A percentile compares a stretch with the other conserved stretches of the same genome.
Evolutionary conservation across 2,113 vertebrate genomes (phyloP).

Genomic region (Ailurus styani): DNA sequence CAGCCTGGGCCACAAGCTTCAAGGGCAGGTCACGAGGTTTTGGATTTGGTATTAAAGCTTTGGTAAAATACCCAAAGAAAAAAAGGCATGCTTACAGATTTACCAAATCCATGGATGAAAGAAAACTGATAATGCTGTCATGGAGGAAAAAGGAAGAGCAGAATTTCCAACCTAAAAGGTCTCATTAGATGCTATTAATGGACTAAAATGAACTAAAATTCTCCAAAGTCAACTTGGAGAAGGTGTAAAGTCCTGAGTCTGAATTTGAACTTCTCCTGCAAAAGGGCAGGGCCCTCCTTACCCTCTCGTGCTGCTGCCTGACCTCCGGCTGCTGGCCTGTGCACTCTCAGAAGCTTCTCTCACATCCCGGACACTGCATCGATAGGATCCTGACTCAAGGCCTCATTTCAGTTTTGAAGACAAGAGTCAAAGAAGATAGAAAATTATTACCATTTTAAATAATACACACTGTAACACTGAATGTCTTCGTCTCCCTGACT

Average conservation of each 20-base stretch:
- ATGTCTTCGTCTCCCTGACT: neutral
- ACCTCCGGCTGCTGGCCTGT: neutral
- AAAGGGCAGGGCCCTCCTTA: neutral
- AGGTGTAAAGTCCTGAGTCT: neutral
- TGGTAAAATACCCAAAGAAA: neutral
- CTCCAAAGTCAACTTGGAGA: neutral
- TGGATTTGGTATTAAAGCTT: neutral
- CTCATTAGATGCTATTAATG: neutral
- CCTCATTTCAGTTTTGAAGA: neutral
- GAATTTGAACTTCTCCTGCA: neutral
- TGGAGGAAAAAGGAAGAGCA: neutral
- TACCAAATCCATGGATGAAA: neutral
- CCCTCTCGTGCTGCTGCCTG: neutral
- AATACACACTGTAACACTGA: neutral
- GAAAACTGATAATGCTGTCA: neutral
- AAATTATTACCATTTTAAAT: neutral
- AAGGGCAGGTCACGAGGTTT: neutral
- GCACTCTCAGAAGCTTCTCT: neutral
- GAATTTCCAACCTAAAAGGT: neutral
- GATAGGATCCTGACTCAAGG: neutral
- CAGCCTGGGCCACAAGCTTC: neutral
- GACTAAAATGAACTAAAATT: neutral
- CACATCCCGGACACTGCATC: neutral
- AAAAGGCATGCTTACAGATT: neutral
- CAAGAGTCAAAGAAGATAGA: neutral